Conservation (phyloP, 2,113 vertebrate species). For the Balaenoptera acutorostrata region DNA sequence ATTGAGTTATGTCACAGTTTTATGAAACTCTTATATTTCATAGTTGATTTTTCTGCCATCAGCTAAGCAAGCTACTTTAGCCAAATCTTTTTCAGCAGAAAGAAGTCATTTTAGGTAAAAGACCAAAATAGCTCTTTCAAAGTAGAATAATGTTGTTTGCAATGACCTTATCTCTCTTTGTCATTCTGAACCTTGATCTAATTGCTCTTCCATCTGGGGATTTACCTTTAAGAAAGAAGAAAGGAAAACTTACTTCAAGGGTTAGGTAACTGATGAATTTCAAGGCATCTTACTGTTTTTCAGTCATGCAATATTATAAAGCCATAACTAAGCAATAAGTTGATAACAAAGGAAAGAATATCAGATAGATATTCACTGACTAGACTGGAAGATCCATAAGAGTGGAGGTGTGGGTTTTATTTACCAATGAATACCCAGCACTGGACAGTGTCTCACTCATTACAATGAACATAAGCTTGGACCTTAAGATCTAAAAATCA, state of each 20-base stretch:
- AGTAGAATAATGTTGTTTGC: not conserved
- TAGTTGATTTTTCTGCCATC: slow-evolving; percentile 22
- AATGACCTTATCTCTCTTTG: not conserved
- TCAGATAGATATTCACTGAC: not conserved
- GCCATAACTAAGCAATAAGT: not conserved
- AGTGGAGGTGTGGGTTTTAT: not conserved
- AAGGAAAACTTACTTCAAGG: not conserved
- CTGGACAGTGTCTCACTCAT: not conserved
- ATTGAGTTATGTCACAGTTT: not conserved
- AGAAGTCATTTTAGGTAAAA: not conserved
- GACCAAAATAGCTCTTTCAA: slow-evolving; percentile 41
- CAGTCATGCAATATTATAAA: not conserved
- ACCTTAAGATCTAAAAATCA: not conserved
- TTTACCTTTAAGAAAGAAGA: slow-evolving; percentile 23
- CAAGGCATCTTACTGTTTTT: not conserved
- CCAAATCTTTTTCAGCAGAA: slow-evolving; percentile 30
- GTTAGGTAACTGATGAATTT: slow-evolving; percentile 14
- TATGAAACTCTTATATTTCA: not conserved
- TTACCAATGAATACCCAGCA: not conserved
- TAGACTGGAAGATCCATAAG: not conserved
- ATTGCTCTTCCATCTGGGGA: slow-evolving; percentile 30
- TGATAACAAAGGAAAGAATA: not conserved
- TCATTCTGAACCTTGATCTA: slow-evolving; percentile 14
- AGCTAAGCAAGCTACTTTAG: slow-evolving; percentile 17
- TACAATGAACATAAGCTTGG: not conserved